These are phyloP conservation scores for Lasiommata megera DNA, from an alignment of 2,888 invertebrate genomes.

Conservation along the genomic window DNA sequence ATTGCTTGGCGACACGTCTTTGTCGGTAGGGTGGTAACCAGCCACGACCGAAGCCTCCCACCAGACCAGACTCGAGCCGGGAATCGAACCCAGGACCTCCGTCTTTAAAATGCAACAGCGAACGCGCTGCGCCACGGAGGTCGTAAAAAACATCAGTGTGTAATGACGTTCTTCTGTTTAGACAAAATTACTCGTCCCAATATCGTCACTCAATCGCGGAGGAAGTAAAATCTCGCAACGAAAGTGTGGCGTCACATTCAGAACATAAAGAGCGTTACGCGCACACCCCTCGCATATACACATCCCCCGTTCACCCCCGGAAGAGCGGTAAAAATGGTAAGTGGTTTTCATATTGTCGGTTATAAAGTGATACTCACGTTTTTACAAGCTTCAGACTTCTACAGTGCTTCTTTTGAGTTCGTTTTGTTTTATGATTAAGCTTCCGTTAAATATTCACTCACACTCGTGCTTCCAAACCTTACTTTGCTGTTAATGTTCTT, in stretches of 20 bases:
- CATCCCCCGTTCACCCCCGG: constrained; percentile 69
- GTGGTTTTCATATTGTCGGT: constrained; percentile 19
- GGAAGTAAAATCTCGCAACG: constrained; percentile 70
- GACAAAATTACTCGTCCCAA: constrained; percentile 66
- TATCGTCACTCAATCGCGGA: constrained; percentile 74
- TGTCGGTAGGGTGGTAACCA: too few relatives aligned
- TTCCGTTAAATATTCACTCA: too few relatives aligned
- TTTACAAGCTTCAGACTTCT: not conserved
- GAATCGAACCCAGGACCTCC: too few relatives aligned
- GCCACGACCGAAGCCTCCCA: too few relatives aligned
- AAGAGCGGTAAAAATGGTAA: constrained; percentile 71
- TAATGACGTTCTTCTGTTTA: constrained; percentile 36
- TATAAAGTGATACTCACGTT: not conserved
- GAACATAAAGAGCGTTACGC: constrained; percentile 70
- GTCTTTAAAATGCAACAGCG: too few relatives aligned
- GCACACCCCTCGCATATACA: constrained; percentile 70
- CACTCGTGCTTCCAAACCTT: too few relatives aligned
- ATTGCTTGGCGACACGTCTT: too few relatives aligned
- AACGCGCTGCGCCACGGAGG: too few relatives aligned
- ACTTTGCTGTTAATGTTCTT: too few relatives aligned
- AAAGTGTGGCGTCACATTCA: constrained; percentile 63
- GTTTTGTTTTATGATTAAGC: not conserved
- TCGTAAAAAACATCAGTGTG: too few relatives aligned
- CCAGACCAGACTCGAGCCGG: too few relatives aligned
- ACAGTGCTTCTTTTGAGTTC: not conserved